Evolutionary conservation across 2,113 vertebrate species (phyloP).

Genomic region (Ursus arctos): DNA sequence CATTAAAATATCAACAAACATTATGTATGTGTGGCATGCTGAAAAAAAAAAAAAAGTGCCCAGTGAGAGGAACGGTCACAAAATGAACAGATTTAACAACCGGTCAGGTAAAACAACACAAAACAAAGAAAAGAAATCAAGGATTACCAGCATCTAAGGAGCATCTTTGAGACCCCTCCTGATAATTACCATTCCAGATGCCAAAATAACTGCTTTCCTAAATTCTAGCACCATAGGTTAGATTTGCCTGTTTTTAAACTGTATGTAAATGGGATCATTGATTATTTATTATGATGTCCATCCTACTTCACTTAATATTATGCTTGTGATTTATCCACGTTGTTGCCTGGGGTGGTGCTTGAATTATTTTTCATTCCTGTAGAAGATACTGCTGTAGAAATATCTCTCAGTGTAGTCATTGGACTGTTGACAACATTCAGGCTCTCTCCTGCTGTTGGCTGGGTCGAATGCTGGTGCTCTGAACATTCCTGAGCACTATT

Average conservation of each 20-base stretch:
- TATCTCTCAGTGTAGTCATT: accelerated
- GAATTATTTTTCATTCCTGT: not conserved
- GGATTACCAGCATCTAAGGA: not conserved
- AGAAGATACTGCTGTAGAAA: too few relatives aligned
- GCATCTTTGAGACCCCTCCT: too few relatives aligned
- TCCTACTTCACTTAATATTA: not conserved
- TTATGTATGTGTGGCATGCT: accelerated
- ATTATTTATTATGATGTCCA: not conserved
- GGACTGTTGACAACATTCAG: not conserved
- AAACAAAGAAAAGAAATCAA: not conserved
- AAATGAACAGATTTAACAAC: not conserved
- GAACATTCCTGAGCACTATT: too few relatives aligned
- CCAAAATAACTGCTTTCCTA: not conserved
- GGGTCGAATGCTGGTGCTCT: too few relatives aligned
- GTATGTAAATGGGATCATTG: not conserved
- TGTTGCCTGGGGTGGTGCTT: too few relatives aligned
- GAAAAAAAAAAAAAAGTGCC: not conserved
- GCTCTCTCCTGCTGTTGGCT: not conserved
- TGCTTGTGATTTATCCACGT: not conserved
- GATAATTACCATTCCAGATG: not conserved
- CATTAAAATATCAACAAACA: not conserved
- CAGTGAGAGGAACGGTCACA: not conserved
- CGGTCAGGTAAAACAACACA: not conserved
- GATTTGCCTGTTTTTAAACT: not conserved
- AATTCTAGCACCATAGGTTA: not conserved